Base-by-base conservation (phyloP, 2,113 vertebrate species). In the Hemicordylus capensis region DNA sequence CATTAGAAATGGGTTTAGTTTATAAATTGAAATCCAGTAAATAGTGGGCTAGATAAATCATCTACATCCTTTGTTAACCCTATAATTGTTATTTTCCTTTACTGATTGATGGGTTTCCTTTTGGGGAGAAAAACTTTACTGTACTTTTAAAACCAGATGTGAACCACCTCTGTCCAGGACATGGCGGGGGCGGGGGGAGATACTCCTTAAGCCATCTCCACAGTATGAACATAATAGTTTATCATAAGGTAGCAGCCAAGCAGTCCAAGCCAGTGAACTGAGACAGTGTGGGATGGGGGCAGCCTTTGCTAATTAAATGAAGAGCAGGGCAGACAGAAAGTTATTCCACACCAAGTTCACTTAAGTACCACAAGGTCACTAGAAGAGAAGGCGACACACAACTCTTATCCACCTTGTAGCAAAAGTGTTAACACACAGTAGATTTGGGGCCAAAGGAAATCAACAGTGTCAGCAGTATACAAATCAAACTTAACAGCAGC, bases 111-210 rank as follows among this genome's bases (percentile, higher is more conserved):
- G 81, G 67, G 24, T n/a, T 58, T 58, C 22, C 14, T 17, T 73
- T 79, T 34, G 63, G n/a, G n/a, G n/a, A n/a, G n/a, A n/a, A 64
- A 59, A 85, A 85, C 73, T 51, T 51, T 4, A 58, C 0, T 24
- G 19, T 56, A 37, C 46, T 89, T 81, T 86, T 6, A 59, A 73
- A 86, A 85, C 79, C 89, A 84, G 78, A 56, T 19, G 6, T 56
- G 59, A 76, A 73, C 2, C 2, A 8, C 70, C 66, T 39, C 34
- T 15, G 34, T 34, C 14, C 61, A 3, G 11, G 54, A 77, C 31
- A 83, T 14, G 85, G 90, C 83, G 31, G 86, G 88, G 79, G 2
- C 2, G 31, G 85, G 87, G 78, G 1, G 1, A 58, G 48, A 66
- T 34, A 26, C 6, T 17, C 28, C 79, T 76, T 44, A 42, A n/a